Evolutionary conservation across 2,797 vertebrate species (phyloP).

Genomic region (Microcaecilia unicolor): DNA sequence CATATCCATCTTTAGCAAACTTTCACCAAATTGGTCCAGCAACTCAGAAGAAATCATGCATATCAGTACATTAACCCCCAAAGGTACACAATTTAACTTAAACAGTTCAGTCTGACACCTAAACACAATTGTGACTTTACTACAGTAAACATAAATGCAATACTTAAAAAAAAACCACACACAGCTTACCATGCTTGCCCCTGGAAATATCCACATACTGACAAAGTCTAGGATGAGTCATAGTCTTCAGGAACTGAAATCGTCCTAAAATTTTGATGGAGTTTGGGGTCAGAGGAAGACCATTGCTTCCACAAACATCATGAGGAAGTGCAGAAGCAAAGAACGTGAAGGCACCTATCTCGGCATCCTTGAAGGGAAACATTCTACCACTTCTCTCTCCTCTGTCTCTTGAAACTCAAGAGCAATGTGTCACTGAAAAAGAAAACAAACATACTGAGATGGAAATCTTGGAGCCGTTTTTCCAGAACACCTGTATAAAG

Average conservation of each 20-base stretch:
- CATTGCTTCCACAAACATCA: constrained; percentile 96
- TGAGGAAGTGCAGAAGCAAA: constrained; percentile 96
- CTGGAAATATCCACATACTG: constrained; percentile 93
- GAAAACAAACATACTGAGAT: too few relatives aligned
- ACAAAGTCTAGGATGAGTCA: constrained; percentile 87
- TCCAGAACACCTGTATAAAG: too few relatives aligned
- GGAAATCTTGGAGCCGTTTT: too few relatives aligned
- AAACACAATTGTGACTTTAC: background rate
- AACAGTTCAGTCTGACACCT: background rate
- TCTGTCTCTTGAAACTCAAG: too few relatives aligned
- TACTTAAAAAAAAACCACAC: background rate
- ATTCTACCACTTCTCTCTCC: too few relatives aligned
- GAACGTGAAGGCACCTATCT: constrained; percentile 91
- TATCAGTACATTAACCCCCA: too few relatives aligned
- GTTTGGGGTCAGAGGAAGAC: constrained; percentile 93
- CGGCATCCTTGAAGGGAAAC: constrained; percentile 80
- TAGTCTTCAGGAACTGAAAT: constrained; percentile 93
- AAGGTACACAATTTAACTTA: background rate
- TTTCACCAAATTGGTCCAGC: too few relatives aligned
- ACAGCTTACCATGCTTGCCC: constrained; percentile 84
- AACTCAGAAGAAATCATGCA: too few relatives aligned
- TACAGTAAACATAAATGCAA: background rate
- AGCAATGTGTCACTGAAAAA: too few relatives aligned
- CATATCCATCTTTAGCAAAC: too few relatives aligned
- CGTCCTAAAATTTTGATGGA: constrained; percentile 96